Base-by-base conservation (phyloP, 2,888 invertebrate species). In the Lacanobia oleracea region DNA sequence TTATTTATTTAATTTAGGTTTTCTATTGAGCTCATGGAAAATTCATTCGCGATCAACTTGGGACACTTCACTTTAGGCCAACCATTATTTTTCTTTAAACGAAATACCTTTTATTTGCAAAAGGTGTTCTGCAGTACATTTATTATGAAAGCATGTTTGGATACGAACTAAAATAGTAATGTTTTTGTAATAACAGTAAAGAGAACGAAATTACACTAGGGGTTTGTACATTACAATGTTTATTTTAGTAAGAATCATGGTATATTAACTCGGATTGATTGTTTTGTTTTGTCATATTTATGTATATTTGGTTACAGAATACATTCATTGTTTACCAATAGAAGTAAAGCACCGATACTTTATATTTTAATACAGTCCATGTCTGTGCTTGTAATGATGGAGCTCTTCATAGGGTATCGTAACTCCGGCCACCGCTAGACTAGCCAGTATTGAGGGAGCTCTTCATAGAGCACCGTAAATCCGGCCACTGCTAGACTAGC, bases 41-140 rank as follows among this genome's bases (percentile, higher is more conserved):
- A 80, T 83, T 74, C 69, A 74, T 56, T 76, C 40, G 48, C 50
- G 62, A 72, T 64, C 68, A 68, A 54, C 50, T 66, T 68, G 68
- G 68, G 54, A 66, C 62, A 54, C 21, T 50, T 56, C 40, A 37
- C 60, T 67, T 51, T 16, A 68, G 50, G 1, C 54, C 54, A 16
- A 62, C 50, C 60, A 18, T 50, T 27, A 37, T 54, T 64, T n/a
- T 67, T 66, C 27, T 51, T 18, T 4, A 10, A 59, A 45, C 33
- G 6, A 18, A 60, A 74, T 45, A 33, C 1, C 43, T 56, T 61
- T 61, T 18, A 64, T 56, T 76, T 43, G 12, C 40, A 56, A 76
- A 43, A 50, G 6, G 21, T 10, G n/a, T 48, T 53, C 63, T 54
- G 12, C 37, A 23, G 12, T 45, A 45, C 56, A 51, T 60, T 64